Evolutionary conservation across 2,797 vertebrate genomes (phyloP).

Genomic region (Coracias cyanogaster): DNA sequence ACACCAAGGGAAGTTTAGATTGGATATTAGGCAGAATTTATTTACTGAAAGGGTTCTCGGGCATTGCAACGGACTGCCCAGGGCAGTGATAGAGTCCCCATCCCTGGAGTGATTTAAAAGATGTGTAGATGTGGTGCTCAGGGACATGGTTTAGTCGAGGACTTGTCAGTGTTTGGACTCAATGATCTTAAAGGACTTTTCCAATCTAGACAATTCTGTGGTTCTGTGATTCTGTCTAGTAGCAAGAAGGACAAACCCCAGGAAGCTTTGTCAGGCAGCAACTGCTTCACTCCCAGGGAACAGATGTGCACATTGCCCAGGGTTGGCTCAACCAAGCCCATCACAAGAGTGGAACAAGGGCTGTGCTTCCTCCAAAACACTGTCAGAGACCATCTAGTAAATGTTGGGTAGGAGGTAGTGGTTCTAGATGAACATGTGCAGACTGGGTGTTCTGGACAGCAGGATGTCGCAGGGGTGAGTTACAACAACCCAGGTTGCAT

Average conservation of each 20-base stretch:
- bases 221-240: background rate
- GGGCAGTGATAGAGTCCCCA: too few species aligned
- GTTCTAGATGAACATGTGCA: background rate
- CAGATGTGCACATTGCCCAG: background rate
- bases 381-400: background rate
- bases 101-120: too few species aligned
- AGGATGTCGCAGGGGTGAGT: fast-evolving
- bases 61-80: too few species aligned
- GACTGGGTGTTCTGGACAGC: background rate
- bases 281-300: too few species aligned
- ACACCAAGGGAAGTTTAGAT: too few species aligned
- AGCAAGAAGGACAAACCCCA: background rate
- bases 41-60: too few species aligned
- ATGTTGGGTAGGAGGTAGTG: background rate
- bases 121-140: too few species aligned
- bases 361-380: background rate
- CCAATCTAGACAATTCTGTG: too few species aligned
- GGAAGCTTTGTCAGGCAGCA: background rate
- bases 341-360: background rate
- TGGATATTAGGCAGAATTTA: too few species aligned
- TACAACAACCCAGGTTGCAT: fast-evolving
- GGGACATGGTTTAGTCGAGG: too few species aligned
- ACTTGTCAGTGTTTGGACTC: too few species aligned
- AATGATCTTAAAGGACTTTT: too few species aligned
- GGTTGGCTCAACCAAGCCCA: background rate